These are phyloP conservation scores for Drosophila arawakana DNA, from an alignment of 1,140 invertebrate species.

Conservation along the genomic window DNA sequence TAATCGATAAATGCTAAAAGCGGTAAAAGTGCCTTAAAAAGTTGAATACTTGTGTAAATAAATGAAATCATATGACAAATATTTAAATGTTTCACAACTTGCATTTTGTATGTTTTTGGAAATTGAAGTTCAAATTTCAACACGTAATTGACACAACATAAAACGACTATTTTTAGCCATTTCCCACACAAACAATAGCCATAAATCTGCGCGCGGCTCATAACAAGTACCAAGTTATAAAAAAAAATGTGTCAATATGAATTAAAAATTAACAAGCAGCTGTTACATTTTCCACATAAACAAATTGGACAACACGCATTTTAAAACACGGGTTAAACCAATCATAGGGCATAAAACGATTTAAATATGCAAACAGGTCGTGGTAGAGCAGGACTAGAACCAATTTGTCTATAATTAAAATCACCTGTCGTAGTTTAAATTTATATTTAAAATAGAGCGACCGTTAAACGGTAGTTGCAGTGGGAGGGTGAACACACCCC, in stretches of 20 bases:
- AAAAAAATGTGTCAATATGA: slow-evolving; percentile 24
- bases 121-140: slow-evolving; percentile 6
- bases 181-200: slow-evolving; percentile 23
- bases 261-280: slow-evolving; percentile 66
- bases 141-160: slow-evolving; percentile 12
- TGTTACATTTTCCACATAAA: slow-evolving; percentile 49
- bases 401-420: slow-evolving; percentile 19
- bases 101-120: background rate
- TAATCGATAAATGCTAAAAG: background rate
- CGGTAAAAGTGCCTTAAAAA: background rate
- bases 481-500: background rate
- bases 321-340: background rate
- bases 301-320: slow-evolving; percentile 17
- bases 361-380: slow-evolving; percentile 21
- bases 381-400: background rate
- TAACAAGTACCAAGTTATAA: background rate
- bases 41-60: background rate
- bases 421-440: slow-evolving; percentile 43
- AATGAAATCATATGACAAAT: background rate
- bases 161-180: slow-evolving; percentile 17
- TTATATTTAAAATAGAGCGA: background rate
- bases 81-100: background rate
- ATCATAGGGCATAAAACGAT: background rate
- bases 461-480: background rate
- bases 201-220: background rate